Conservation (phyloP, 2,113 vertebrate genomes). For the Trinectes maculatus region DNA sequence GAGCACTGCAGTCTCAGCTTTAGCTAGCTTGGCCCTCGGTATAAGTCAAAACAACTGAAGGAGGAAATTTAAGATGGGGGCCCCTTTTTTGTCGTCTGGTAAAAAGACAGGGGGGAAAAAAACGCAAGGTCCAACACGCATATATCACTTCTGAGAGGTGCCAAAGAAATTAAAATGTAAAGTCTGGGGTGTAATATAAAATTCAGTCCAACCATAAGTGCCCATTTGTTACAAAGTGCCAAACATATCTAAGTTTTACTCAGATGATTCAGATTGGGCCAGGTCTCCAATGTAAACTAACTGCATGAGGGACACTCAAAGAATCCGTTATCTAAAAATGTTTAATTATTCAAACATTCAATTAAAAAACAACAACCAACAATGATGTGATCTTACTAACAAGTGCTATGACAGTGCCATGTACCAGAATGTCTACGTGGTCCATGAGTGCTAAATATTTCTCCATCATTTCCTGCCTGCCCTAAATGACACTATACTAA, state of each 20-base stretch:
- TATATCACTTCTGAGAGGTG: slow-evolving; percentile 18
- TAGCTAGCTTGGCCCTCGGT: slow-evolving; percentile 37
- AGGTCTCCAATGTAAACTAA: background rate
- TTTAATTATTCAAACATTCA: too few species aligned
- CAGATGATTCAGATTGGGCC: background rate
- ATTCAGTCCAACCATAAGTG: background rate
- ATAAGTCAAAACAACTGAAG: slow-evolving; percentile 56
- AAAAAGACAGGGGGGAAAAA: slow-evolving; percentile 6
- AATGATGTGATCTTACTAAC: background rate
- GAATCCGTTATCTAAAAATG: too few species aligned
- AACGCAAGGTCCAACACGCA: slow-evolving; percentile 1
- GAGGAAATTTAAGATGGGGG: slow-evolving; percentile 64
- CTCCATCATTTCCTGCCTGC: background rate
- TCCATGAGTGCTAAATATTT: background rate
- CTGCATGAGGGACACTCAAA: background rate
- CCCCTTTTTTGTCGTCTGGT: slow-evolving; percentile 57
- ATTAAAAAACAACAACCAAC: background rate
- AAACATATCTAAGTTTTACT: background rate
- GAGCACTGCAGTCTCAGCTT: slow-evolving; percentile 36
- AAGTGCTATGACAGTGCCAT: background rate
- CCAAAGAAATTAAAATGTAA: slow-evolving; percentile 24
- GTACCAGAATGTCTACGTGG: background rate
- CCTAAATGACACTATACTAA: background rate
- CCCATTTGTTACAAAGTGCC: slow-evolving; percentile 4
- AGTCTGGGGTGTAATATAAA: slow-evolving; percentile 3